phyloP scores from a whole-genome alignment of 2,797 vertebrate species.

The Rhinatrema bivittatum region DNA sequence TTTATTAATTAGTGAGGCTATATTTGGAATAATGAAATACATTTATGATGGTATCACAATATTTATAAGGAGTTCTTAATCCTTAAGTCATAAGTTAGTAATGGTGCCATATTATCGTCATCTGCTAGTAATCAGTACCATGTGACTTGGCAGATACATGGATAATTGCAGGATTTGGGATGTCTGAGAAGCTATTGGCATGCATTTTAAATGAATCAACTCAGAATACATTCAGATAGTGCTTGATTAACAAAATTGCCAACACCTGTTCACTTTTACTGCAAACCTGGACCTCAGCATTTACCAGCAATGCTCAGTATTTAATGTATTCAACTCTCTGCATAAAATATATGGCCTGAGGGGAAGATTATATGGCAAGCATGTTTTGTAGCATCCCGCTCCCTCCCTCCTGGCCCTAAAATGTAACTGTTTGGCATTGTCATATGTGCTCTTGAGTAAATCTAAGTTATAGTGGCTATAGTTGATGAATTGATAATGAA shows the following conservation, averaged over 20 bases:
- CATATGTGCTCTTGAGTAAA: conserved; percentile 8
- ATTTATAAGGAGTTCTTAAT: no score
- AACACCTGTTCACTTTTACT: conserved; percentile 33
- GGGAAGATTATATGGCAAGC: neutral
- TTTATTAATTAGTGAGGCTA: no score
- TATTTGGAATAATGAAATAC: no score
- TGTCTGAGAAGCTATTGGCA: no score
- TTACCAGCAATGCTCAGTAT: neutral
- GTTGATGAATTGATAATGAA: no score
- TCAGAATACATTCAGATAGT: neutral
- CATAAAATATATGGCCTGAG: neutral
- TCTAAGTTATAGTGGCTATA: conserved; percentile 8
- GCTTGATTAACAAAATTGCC: conserved; percentile 38
- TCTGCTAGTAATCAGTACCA: no score
- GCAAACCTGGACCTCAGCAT: conserved; percentile 25
- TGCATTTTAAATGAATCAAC: neutral
- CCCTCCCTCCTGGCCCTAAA: no score
- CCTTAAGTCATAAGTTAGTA: no score
- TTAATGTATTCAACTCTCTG: conserved; percentile 1
- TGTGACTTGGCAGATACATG: no score
- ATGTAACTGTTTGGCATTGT: conserved; percentile 2
- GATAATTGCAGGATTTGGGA: no score
- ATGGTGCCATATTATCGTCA: no score
- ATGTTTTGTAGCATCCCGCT: neutral
- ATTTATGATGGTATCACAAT: no score